Conservation (phyloP, 30 jellyfish, hydroid and myxozoan species). For the Turritopsis dohrnii region DNA sequence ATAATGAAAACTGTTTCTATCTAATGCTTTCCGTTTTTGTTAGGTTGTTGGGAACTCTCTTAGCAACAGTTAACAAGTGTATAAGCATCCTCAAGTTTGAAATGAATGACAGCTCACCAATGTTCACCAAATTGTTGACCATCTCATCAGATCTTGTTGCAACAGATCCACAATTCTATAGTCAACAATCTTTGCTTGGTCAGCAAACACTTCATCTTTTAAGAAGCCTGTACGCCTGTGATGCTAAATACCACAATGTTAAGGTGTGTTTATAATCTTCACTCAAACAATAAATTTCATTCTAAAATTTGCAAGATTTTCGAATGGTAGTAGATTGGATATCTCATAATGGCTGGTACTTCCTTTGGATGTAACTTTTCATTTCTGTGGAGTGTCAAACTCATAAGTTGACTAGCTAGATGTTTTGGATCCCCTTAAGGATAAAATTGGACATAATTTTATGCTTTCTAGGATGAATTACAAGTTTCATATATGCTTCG, state of each 20-base stretch:
- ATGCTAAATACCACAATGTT: conserved; percentile 30
- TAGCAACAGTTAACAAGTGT: conserved; percentile 20
- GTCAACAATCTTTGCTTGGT: conserved; percentile 3
- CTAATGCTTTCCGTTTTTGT: background rate
- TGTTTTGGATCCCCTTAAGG: background rate
- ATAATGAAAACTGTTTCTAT: background rate
- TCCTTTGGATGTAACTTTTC: too few species aligned
- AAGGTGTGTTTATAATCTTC: conserved; percentile 25
- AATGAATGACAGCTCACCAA: background rate
- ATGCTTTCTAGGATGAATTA: conserved; percentile 59
- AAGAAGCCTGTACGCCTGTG: conserved; percentile 60
- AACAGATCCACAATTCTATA: conserved; percentile 31
- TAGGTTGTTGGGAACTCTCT: conserved; percentile 8
- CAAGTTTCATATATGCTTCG: conserved; percentile 52
- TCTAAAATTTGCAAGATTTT: too few species aligned
- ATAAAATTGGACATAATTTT: background rate
- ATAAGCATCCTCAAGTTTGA: background rate
- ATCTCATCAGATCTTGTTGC: conserved; percentile 20
- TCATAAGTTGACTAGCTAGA: background rate
- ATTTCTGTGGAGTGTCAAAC: too few species aligned
- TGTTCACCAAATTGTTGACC: background rate
- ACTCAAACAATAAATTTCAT: too few species aligned
- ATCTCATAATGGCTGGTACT: too few species aligned
- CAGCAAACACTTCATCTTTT: conserved; percentile 53
- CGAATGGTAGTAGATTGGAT: too few species aligned